Evolutionary conservation across 2,888 invertebrate species (phyloP).

Genomic region (Idaea straminata): DNA sequence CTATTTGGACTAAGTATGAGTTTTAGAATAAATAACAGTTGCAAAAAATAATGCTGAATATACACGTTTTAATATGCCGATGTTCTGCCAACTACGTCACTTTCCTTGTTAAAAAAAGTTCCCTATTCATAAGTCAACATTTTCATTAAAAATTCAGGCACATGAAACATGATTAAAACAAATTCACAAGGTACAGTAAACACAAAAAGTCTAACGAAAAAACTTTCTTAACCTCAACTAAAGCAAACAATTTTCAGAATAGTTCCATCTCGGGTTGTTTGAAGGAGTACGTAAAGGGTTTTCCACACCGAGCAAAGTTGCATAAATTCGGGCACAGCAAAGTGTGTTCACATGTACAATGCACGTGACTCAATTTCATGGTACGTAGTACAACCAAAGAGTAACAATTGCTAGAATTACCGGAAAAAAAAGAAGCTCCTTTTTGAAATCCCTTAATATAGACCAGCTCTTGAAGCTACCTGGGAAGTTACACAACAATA

Average conservation of each 20-base stretch:
- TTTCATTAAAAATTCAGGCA: background rate
- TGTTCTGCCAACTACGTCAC: no score
- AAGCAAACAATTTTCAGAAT: conserved; percentile 14
- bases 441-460: no score
- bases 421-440: background rate
- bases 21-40: no score
- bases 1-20: no score
- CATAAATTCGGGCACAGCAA: conserved; percentile 65
- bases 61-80: no score
- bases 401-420: background rate
- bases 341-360: conserved; percentile 63
- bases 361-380: conserved; percentile 63
- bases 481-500: no score
- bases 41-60: no score
- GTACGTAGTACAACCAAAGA: conserved; percentile 24
- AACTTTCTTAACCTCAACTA: background rate
- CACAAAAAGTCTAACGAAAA: background rate
- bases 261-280: conserved; percentile 16
- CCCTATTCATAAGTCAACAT: no score
- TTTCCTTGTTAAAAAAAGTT: no score
- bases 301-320: conserved; percentile 46
- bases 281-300: conserved; percentile 35
- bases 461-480: no score
- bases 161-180: background rate
- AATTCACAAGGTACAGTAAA: background rate